Evolutionary conservation across 2,113 vertebrate species (phyloP), one percentile per base, ranked within the genome.

Genomic region (Centropristis striata): DNA sequence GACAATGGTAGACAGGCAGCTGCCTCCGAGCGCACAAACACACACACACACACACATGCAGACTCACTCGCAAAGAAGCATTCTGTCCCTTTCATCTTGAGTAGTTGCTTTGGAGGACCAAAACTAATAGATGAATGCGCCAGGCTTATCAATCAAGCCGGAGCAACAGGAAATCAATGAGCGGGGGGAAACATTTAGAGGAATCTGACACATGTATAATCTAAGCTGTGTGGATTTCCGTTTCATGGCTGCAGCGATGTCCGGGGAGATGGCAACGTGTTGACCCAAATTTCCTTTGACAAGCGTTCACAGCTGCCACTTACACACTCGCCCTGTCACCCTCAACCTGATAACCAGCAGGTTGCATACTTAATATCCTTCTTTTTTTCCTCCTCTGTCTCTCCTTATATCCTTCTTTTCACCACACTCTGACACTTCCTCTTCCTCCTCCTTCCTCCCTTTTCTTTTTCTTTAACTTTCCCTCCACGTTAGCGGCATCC

Each of bases 1-100:
- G 91, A 92, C 91, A 86, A 88, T 84, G 66, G 70, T 11, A 61
- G 88, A 86, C 85, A 86, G 88, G 85, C 91, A 90, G 88, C 90
- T 89, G 87, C 87, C 87, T 91, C 72, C 4, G 25, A 88, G 73
- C 78, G 41, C 69, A 28, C 57, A 49, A 49, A n/a, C n/a, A n/a
- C n/a, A n/a, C 64, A 73, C 73, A 71, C 44, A 67, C 84, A 37
- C 70, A 64, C 2, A 16, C 23, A 54, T 0, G 5, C 59, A 67
- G 71, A 60, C 68, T 57, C 70, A 27, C 0, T 59, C 4, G 61
- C 57, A 42, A 53, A 37, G n/a, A 75, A 15, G 50, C 60, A 41
- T 75, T 71, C 42, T 3, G 59, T 55, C 67, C 75, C 60, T 88
- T 89, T 84, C 78, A 69, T 90, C 81, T 61, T 32, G 32, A 80